Conservation (phyloP, 2,113 vertebrate genomes). For the Sula dactylatra region DNA sequence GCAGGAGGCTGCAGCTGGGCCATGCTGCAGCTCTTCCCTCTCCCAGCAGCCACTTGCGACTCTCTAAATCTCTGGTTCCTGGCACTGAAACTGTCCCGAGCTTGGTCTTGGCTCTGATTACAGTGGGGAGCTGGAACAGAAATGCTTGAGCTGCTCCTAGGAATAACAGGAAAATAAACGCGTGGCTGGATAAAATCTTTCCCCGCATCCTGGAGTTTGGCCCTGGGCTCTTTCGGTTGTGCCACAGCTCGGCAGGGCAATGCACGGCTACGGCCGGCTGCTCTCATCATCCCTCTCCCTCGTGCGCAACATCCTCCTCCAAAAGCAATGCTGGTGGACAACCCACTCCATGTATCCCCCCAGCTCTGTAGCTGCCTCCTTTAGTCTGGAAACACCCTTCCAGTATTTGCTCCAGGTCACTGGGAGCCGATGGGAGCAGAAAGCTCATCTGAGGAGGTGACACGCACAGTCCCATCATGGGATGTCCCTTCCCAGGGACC, state of each 20-base stretch:
- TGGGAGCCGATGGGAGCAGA: background rate
- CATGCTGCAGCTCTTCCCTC: background rate
- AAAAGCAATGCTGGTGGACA: background rate
- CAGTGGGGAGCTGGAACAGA: background rate
- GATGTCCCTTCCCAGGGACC: background rate
- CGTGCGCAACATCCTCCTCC: background rate
- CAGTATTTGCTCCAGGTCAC: background rate
- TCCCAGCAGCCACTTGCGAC: background rate
- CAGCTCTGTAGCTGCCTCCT: background rate
- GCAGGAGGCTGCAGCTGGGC: background rate
- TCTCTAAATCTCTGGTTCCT: background rate
- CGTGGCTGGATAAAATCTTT: background rate
- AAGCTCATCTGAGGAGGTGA: background rate
- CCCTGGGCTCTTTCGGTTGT: background rate
- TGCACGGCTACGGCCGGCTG: accelerated
- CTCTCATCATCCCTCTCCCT: background rate
- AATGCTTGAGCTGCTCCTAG: background rate
- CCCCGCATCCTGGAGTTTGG: background rate
- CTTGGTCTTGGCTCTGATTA: background rate
- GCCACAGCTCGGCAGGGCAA: background rate
- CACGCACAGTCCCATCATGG: background rate
- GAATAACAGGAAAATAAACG: background rate
- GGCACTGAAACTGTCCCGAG: background rate
- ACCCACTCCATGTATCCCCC: accelerated
- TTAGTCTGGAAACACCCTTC: background rate